Evolutionary conservation across 2,888 invertebrate genomes (phyloP), one percentile per base, ranked within the genome.

Genomic region (Drosophila ustulata): DNA sequence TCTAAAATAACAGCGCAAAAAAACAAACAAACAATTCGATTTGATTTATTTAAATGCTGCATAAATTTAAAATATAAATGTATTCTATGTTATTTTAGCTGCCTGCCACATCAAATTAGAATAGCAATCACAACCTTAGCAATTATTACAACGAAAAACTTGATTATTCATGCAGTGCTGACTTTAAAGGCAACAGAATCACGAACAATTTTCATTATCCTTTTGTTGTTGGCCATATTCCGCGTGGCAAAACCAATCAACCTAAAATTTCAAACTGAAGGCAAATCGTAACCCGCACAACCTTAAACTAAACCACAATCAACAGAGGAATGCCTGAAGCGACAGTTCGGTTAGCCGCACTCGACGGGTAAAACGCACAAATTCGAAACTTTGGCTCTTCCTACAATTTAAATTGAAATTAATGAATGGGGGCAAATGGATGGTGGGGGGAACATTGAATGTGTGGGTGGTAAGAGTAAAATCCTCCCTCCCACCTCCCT

Each of bases 361-460:
- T 69, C 56, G 58, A 30, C 69, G 62, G 55, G 32, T 18, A 23
- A 56, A 56, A 32, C 45, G 43, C 34, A 56, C 51, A 66, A 66
- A 46, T 50, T 52, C 39, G 30, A 50, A 58, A 67, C 53, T 63
- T 68, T 69, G 62, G 57, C 63, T 50, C 26, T 55, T 55, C 43
- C 57, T 53, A 50, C 59, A 67, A 67, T 82, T 88, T 73, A 62
- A 79, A 80, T 77, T 71, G 50, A 80, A 85, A 85, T 85, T 75
- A 77, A 69, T 65, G 46, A 25, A 11, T 34, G 43, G 8, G 39
- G 45, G 23, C 11, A 45, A 7, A 4, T 13, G n/a, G 13, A 4
- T 4, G n/a, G 37, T 1, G 1, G n/a, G n/a, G n/a, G n/a, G 11
- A 1, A 11, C 34, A 34, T 34, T 37, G n/a, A 37, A 37, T 37